A percentile compares a stretch with the other conserved stretches of the same genome.
Conservation (phyloP, 2,113 vertebrate species). For the Apus apus region DNA sequence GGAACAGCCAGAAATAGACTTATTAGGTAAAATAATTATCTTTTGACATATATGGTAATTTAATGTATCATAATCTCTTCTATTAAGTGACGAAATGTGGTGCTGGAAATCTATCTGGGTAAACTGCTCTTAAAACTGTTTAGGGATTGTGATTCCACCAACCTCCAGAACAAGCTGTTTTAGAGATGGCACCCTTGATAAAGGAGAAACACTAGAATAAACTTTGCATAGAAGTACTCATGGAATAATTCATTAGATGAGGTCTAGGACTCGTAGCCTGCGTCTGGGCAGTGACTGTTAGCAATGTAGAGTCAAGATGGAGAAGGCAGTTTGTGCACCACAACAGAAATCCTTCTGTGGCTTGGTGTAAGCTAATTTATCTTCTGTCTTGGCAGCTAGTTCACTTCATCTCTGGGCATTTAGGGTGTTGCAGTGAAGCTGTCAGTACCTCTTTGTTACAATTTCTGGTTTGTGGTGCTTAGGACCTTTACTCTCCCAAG, state of each 20-base stretch:
- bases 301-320: neutral
- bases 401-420: neutral
- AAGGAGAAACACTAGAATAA: neutral
- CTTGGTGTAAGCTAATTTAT: neutral
- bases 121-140: conserved; percentile 9
- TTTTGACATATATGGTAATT: neutral
- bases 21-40: neutral
- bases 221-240: neutral
- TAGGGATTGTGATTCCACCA: neutral
- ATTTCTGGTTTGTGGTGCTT: neutral
- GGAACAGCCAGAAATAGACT: neutral
- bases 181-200: neutral
- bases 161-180: neutral
- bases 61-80: neutral
- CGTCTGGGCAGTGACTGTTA: neutral
- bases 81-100: neutral
- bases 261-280: neutral
- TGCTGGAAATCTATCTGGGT: neutral
- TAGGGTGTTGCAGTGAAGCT: neutral
- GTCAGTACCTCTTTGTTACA: neutral
- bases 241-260: neutral
- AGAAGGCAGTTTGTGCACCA: neutral
- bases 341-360: neutral
- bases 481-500: neutral
- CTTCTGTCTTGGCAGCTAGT: neutral